Base-by-base conservation (phyloP, 1,140 invertebrate genomes). In the Nebria ingens region DNA sequence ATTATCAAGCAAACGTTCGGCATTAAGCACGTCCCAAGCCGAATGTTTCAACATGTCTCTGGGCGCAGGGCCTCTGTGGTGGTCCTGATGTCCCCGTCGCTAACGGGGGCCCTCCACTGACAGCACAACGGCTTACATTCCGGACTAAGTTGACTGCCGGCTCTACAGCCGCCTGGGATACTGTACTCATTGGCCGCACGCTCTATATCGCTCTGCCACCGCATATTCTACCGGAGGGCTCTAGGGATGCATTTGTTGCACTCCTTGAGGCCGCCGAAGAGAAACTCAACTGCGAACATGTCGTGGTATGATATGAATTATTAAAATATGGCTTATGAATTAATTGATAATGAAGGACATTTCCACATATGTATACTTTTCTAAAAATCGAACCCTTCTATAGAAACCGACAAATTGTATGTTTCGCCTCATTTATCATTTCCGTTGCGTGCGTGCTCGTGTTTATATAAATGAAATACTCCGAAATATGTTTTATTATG, bases 1-100 rank as follows among this genome's bases (percentile, higher is more conserved):
- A 59, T 59, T 70, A 58, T 75, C 71, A 61, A 76, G 73, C 72
- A 79, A 80, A 68, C 76, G 76, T 62, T 76, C 78, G 58, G 75
- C 76, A 61, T 63, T 73, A 63, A 76, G 74, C 66, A 74, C 71
- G 59, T 75, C 74, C 59, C 76, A 75, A 56, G 69, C 68, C 65
- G 70, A 76, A 56, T 82, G 81, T 67, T 91, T 83, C 73, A 86
- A 81, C 80, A 86, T 92, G 81, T 86, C 86, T 84, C 89, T 96
- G 86, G 92, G 92, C 76, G 85, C 91, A 80, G 93, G 92, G 91
- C 93, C 93, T 94, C 91, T 86, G 91, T 93, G 88, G 90, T 90
- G 86, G 79, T 89, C 87, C 91, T 94, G 91, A 91, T 90, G 88
- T 77, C 77, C 86, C 87, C 86, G 85, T 64, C 63, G 72, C 71